Conservation (phyloP, 2,888 invertebrate genomes). For the Parnassius glacialis region DNA sequence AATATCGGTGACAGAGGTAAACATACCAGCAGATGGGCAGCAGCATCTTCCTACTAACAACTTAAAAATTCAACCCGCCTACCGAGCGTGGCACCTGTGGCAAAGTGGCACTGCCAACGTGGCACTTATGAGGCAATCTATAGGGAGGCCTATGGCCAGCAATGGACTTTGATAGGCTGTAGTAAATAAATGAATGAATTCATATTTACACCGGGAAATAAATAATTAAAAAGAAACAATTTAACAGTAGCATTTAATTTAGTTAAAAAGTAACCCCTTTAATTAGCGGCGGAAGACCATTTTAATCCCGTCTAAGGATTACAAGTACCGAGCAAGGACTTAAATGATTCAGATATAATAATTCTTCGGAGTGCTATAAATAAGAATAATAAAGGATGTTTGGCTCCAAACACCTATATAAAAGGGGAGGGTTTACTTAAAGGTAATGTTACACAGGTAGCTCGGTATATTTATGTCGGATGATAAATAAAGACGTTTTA, state of each 20-base stretch:
- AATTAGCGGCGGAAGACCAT: slow-evolving; percentile 70
- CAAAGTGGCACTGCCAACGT: no score
- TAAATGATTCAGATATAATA: slow-evolving; percentile 80
- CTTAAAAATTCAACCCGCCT: no score
- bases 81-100: no score
- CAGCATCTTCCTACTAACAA: no score
- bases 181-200: no score
- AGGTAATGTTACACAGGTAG: slow-evolving; percentile 27
- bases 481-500: neutral
- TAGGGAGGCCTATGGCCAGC: no score
- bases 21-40: no score
- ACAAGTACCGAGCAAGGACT: slow-evolving; percentile 75
- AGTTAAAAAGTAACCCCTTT: slow-evolving; percentile 70
- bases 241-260: slow-evolving; percentile 57
- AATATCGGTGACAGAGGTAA: no score
- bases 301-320: slow-evolving; percentile 74
- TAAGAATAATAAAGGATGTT: slow-evolving; percentile 69
- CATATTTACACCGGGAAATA: neutral
- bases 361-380: slow-evolving; percentile 77
- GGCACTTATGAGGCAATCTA: neutral
- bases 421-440: slow-evolving; percentile 44
- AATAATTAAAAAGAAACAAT: slow-evolving; percentile 32
- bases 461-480: slow-evolving; percentile 1
- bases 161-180: no score
- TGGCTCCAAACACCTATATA: slow-evolving; percentile 38